These are phyloP conservation scores for Streptopelia turtur DNA, from an alignment of 2,797 vertebrate genomes.

Conservation along the genomic window DNA sequence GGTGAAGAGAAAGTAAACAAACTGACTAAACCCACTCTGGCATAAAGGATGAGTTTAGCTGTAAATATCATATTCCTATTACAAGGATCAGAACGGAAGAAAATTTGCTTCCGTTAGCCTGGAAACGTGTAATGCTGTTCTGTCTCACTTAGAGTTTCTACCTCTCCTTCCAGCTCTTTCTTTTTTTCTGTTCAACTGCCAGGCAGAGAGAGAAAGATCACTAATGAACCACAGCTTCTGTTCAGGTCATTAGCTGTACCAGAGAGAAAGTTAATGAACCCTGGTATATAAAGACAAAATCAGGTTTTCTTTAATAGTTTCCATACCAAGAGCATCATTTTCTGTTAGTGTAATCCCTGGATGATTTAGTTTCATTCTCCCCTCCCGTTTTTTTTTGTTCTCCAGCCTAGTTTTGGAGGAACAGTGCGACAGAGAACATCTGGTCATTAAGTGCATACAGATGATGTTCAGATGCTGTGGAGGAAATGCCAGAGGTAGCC, in stretches of 20 bases:
- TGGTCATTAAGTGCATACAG: slow-evolving; percentile 63
- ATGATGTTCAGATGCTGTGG: slow-evolving; percentile 44
- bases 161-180: slow-evolving; percentile 35
- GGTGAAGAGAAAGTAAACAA: neutral
- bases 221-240: slow-evolving; percentile 75
- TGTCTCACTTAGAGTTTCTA: slow-evolving; percentile 27
- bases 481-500: slow-evolving; percentile 13
- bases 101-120: slow-evolving; percentile 15
- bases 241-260: slow-evolving; percentile 75
- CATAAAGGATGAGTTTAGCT: slow-evolving; percentile 1
- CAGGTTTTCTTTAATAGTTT: slow-evolving; percentile 76
- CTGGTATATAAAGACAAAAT: slow-evolving; percentile 74
- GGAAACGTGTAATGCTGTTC: slow-evolving; percentile 8
- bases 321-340: slow-evolving; percentile 72
- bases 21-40: neutral
- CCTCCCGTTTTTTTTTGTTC: neutral
- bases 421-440: slow-evolving; percentile 46
- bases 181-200: slow-evolving; percentile 61
- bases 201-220: slow-evolving; percentile 65
- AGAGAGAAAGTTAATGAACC: slow-evolving; percentile 77
- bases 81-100: neutral
- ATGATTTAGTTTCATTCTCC: slow-evolving; percentile 60
- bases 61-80: neutral
- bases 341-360: slow-evolving; percentile 68
- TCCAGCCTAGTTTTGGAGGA: slow-evolving; percentile 38